Evolutionary conservation across 2,888 invertebrate species (phyloP), one percentile per base, ranked within the genome.

Genomic region (Drosophila colorata): DNA sequence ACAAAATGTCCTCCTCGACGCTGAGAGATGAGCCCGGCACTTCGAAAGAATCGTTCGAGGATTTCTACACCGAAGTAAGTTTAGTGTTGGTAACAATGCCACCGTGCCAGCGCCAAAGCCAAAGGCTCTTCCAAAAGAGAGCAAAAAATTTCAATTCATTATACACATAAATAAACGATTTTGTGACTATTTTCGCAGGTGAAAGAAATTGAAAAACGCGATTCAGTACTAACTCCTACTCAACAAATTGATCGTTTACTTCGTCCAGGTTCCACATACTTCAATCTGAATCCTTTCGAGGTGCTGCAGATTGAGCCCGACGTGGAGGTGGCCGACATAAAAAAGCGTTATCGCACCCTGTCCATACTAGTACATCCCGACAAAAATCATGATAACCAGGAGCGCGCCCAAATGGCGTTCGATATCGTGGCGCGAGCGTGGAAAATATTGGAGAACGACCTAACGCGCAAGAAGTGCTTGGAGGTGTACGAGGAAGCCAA

Each of bases 301-400:
- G 98, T 92, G 71, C 93, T 98, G 58, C 97, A 98, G 93, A 95
- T 97, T 52, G 99, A 99, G 88, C 98, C 98, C 13, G 97, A 98
- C 73, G 94, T 96, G 11, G 93, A 96, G 18, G 92, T 99, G 58
- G 98, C 98, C 83, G 98, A 98, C 91, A 96, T 99, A 56, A 99
- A 98, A 93, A 99, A 98, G 92, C 98, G 98, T 93, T 99, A 99
- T 93, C 95, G 98, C 91, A 95, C 97, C 93, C 94, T 99, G 89
- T 99, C 99, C 16, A 98, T 99, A 92, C 94, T 99, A 89, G 98
- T 99, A 35, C 99, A 99, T 95, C 99, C 99, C 20, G 99, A 99
- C 92, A 99, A 99, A 93, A 99, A 99, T 93, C 94, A 96, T 93
- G 98, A 99, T 93, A 98, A 99, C 92, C 93, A 95, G 28, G 99